These are phyloP conservation scores for Hormiphora californensis DNA, from an alignment of 37 sponge, comb jelly and placozoan species.

Conservation along the genomic window DNA sequence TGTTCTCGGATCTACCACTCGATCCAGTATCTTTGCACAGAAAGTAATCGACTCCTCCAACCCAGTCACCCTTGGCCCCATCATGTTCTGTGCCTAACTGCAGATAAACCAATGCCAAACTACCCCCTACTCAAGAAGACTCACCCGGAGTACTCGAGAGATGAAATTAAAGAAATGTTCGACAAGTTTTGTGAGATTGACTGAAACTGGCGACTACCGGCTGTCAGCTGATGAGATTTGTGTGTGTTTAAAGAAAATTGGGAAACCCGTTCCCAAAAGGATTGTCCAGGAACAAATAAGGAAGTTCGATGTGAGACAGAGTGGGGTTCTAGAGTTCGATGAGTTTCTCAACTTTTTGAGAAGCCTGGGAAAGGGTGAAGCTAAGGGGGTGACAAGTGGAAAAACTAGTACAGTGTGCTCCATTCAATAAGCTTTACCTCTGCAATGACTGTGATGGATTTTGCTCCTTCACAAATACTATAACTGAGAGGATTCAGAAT, in stretches of 20 bases:
- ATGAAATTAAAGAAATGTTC: not conserved
- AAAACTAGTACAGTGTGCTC: slow-evolving; percentile 25
- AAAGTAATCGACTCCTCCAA: not conserved
- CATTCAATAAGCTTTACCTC: not conserved
- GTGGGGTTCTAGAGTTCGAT: slow-evolving; percentile 19
- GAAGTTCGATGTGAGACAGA: slow-evolving; percentile 25
- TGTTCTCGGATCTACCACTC: not conserved
- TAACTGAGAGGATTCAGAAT: too few relatives aligned
- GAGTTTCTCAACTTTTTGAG: slow-evolving; percentile 30
- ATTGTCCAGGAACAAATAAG: not conserved
- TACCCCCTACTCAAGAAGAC: not conserved
- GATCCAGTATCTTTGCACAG: not conserved
- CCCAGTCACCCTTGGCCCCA: not conserved
- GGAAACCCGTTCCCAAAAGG: not conserved
- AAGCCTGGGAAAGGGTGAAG: not conserved
- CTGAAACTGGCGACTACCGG: slow-evolving; percentile 12
- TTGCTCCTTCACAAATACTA: too few relatives aligned
- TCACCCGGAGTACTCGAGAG: not conserved
- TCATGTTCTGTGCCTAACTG: not conserved
- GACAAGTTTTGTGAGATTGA: slow-evolving; percentile 4
- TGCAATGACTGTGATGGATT: too few relatives aligned
- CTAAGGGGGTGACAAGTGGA: not conserved
- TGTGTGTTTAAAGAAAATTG: slow-evolving; percentile 31
- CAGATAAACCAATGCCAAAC: not conserved
- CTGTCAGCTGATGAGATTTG: slow-evolving; percentile 13